phyloP scores from a whole-genome alignment of 2,888 invertebrate species.

The Dendrolimus houi region DNA sequence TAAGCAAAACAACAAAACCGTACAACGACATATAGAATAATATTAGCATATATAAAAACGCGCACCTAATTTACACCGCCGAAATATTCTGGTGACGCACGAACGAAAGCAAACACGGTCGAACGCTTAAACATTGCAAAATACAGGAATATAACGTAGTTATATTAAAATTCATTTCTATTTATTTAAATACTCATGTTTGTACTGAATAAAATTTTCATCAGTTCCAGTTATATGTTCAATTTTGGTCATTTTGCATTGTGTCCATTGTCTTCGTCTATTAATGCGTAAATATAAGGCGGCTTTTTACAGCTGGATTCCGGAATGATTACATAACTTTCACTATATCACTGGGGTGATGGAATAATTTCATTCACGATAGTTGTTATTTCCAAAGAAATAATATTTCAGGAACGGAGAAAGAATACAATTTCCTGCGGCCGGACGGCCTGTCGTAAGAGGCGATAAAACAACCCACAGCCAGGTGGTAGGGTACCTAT shows the following conservation, averaged over 20 bases:
- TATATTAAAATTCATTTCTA: not conserved
- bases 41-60: not conserved
- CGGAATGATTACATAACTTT: too few relatives aligned
- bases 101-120: slow-evolving; percentile 1
- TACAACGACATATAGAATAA: not conserved
- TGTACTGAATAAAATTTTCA: not conserved
- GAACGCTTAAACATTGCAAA: not conserved
- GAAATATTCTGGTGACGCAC: not conserved
- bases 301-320: not conserved
- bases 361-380: too few relatives aligned
- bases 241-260: not conserved
- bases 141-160: not conserved
- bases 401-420: too few relatives aligned
- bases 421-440: too few relatives aligned
- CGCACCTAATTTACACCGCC: not conserved
- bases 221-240: not conserved
- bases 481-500: too few relatives aligned
- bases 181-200: not conserved
- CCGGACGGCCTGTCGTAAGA: too few relatives aligned
- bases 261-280: not conserved
- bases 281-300: not conserved
- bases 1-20: not conserved
- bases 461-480: too few relatives aligned
- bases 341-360: too few relatives aligned
- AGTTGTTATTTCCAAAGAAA: too few relatives aligned